Evolutionary conservation across 23 tunicate genomes (phyloP).

Genomic region (Aplidium turbinatum): DNA sequence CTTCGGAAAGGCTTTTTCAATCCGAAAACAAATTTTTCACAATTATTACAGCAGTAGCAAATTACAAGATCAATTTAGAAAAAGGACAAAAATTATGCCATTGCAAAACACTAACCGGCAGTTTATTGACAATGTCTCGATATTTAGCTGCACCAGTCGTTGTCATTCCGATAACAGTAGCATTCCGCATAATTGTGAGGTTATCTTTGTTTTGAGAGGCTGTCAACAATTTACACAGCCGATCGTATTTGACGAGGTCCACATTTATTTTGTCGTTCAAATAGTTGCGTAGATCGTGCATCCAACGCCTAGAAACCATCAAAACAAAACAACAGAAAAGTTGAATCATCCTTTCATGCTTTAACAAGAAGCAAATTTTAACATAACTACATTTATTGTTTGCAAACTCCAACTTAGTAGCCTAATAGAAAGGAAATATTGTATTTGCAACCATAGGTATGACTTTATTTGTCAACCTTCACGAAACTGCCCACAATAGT

Average conservation of each 20-base stretch:
- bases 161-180: slow-evolving; percentile 82
- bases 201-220: slow-evolving; percentile 47
- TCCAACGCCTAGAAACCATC: slow-evolving; percentile 72
- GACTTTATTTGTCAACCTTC: too few relatives aligned
- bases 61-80: background rate
- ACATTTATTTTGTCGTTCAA: slow-evolving; percentile 9
- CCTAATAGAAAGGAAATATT: too few relatives aligned
- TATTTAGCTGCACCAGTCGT: slow-evolving; percentile 93
- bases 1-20: too few relatives aligned
- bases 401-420: too few relatives aligned
- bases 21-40: too few relatives aligned
- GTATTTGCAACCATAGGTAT: too few relatives aligned
- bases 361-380: too few relatives aligned
- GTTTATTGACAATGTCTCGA: slow-evolving; percentile 53
- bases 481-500: too few relatives aligned
- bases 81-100: background rate
- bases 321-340: too few relatives aligned
- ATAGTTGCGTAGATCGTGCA: slow-evolving; percentile 41
- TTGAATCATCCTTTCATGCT: too few relatives aligned
- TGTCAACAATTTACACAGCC: slow-evolving; percentile 30
- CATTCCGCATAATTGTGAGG: slow-evolving; percentile 27
- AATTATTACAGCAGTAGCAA: background rate
- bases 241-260: slow-evolving; percentile 49
- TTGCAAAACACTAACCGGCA: slow-evolving; percentile 31
- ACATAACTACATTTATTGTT: too few relatives aligned